Percentiles rank a stretch among this genome's conserved stretches.
Conservation (phyloP, 2,888 invertebrate genomes). For the Pollenia labialis region DNA sequence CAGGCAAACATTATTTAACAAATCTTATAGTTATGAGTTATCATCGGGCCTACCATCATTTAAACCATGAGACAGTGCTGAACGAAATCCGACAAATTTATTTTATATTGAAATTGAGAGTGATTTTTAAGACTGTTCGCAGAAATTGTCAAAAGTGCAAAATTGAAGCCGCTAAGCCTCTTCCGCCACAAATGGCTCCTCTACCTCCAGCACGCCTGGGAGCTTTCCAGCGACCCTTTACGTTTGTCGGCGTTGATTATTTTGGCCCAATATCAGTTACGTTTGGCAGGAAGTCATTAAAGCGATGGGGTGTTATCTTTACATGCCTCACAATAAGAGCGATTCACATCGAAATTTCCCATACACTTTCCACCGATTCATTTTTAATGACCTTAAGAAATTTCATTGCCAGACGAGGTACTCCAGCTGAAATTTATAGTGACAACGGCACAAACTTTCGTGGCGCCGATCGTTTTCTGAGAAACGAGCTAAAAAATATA, state of each 20-base stretch:
- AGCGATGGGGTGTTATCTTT: slow-evolving; percentile 73
- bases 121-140: slow-evolving; percentile 57
- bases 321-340: slow-evolving; percentile 56
- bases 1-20: slow-evolving; percentile 32
- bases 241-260: slow-evolving; percentile 72
- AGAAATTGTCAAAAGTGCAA: slow-evolving; percentile 69
- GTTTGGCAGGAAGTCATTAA: slow-evolving; percentile 68
- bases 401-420: slow-evolving; percentile 63
- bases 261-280: slow-evolving; percentile 73
- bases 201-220: slow-evolving; percentile 65
- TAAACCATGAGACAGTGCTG: slow-evolving; percentile 38
- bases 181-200: slow-evolving; percentile 68
- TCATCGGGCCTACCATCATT: slow-evolving; percentile 49
- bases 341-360: slow-evolving; percentile 68
- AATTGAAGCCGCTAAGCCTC: slow-evolving; percentile 60
- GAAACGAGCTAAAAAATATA: slow-evolving; percentile 31
- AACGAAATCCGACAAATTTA: slow-evolving; percentile 44
- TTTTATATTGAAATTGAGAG: slow-evolving; percentile 27
- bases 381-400: slow-evolving; percentile 68
- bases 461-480: slow-evolving; percentile 49
- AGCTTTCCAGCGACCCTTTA: slow-evolving; percentile 69
- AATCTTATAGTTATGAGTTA: slow-evolving; percentile 36
- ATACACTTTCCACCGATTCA: slow-evolving; percentile 67
- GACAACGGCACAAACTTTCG: slow-evolving; percentile 70
- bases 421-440: slow-evolving; percentile 67